phyloP scores from a whole-genome alignment of 2,113 vertebrate genomes.

The Dasyornis broadbenti region DNA sequence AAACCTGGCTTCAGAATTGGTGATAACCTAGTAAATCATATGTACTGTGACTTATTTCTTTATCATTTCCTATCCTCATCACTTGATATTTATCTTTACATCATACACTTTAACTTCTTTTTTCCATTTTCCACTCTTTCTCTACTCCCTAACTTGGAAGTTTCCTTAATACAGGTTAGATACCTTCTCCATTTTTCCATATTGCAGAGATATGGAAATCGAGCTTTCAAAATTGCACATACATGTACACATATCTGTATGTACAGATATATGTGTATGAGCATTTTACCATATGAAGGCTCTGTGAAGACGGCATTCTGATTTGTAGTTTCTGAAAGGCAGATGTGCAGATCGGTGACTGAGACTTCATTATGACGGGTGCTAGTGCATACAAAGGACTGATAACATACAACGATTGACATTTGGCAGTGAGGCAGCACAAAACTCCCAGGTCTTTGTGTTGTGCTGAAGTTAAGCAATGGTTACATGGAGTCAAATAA shows the following conservation, averaged over 20 bases:
- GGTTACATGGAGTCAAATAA: slow-evolving; percentile 3
- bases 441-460: not conserved
- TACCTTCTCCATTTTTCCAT: not conserved
- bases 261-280: not conserved
- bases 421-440: not conserved
- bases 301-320: not conserved
- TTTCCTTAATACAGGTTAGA: not conserved
- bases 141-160: not conserved
- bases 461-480: slow-evolving; percentile 4
- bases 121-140: not conserved
- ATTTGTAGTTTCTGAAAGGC: not conserved
- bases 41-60: not conserved
- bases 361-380: not conserved
- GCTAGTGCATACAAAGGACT: not conserved
- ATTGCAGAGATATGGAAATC: not conserved
- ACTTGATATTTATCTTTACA: not conserved
- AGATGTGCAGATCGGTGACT: not conserved
- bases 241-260: not conserved
- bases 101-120: not conserved
- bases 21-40: not conserved
- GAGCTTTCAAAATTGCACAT: not conserved
- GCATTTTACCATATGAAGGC: not conserved
- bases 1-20: not conserved
- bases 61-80: not conserved
- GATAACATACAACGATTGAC: not conserved